Conservation (phyloP, 1,140 invertebrate species). For the Diorhabda elongata region DNA sequence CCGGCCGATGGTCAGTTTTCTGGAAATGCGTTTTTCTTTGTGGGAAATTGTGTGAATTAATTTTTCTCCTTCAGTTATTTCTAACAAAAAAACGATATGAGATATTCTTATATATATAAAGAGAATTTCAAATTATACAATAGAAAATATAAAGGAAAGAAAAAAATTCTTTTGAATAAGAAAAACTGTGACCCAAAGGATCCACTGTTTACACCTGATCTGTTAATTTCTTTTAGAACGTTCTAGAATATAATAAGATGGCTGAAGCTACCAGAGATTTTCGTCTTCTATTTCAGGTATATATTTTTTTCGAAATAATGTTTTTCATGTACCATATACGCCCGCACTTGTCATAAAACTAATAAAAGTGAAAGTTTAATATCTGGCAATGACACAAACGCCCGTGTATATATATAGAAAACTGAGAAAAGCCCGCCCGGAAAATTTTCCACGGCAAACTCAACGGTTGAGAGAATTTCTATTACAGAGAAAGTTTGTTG, state of each 20-base stretch:
- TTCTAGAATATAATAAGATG: too few relatives aligned
- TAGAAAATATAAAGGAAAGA: too few relatives aligned
- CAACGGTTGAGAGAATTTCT: constrained; percentile 13
- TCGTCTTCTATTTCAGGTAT: neutral
- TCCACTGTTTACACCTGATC: too few relatives aligned
- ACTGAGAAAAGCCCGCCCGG: neutral
- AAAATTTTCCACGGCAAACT: constrained; percentile 5
- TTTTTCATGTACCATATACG: neutral
- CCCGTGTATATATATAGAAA: neutral
- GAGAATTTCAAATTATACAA: too few relatives aligned
- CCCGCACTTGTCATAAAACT: neutral
- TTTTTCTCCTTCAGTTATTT: too few relatives aligned
- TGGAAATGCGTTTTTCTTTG: neutral
- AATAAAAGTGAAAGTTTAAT: constrained; percentile 18
- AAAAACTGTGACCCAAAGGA: too few relatives aligned
- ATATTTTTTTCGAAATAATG: neutral
- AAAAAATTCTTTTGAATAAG: too few relatives aligned
- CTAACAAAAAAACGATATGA: too few relatives aligned
- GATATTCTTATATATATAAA: too few relatives aligned
- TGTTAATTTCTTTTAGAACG: too few relatives aligned
- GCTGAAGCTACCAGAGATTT: neutral
- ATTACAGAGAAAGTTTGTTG: neutral
- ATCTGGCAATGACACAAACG: constrained; percentile 13
- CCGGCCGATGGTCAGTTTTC: neutral
- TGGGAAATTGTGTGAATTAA: neutral